Evolutionary conservation across 2,797 vertebrate genomes (phyloP).

Genomic region (Graptemys geographica): DNA sequence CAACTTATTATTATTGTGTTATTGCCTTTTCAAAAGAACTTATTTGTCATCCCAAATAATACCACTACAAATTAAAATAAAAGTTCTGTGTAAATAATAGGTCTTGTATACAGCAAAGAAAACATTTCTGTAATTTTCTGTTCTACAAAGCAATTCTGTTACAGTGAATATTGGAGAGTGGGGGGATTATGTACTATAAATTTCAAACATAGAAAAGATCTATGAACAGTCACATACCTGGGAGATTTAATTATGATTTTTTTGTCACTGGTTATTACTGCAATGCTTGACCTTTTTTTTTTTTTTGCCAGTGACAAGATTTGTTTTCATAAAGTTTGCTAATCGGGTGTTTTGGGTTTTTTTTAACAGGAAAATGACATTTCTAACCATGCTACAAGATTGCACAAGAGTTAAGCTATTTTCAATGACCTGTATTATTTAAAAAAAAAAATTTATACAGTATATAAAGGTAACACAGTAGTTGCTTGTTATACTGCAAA

Average conservation of each 20-base stretch:
- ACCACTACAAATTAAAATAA: neutral
- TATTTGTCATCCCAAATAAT: neutral
- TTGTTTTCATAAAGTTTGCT: neutral
- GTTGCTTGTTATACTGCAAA: neutral
- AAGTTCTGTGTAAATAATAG: neutral
- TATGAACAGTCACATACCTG: neutral
- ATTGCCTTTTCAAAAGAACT: neutral
- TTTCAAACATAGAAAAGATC: neutral
- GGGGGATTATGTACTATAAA: neutral
- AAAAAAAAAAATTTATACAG: neutral
- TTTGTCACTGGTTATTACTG: neutral
- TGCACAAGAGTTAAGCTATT: neutral
- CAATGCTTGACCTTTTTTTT: neutral
- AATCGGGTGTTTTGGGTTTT: conserved; percentile 6
- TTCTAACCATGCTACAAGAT: neutral
- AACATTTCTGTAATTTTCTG: neutral
- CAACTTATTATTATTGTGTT: neutral
- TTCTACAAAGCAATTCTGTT: neutral
- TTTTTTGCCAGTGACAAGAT: neutral
- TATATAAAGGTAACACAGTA: neutral
- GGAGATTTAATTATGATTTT: neutral
- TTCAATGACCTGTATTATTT: neutral
- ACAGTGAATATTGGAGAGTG: neutral
- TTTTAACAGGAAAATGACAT: neutral
- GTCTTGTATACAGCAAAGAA: neutral